Percentiles rank a stretch among this genome's conserved stretches.
These are phyloP conservation scores for Enteromius afrohamiltoni DNA, from an alignment of 2,797 vertebrate species.

Conservation along the genomic window DNA sequence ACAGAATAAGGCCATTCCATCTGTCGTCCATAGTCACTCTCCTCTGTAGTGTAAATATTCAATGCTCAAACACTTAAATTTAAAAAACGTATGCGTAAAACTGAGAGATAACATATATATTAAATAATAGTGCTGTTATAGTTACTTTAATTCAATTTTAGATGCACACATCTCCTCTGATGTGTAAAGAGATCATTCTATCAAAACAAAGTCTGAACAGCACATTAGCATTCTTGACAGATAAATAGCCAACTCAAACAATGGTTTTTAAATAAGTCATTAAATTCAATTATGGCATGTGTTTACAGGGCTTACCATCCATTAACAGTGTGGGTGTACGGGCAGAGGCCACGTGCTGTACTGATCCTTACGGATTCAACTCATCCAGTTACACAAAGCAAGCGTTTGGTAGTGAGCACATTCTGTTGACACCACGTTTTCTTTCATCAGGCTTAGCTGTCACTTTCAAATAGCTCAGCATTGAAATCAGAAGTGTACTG, in stretches of 20 bases:
- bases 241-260: slow-evolving; percentile 31
- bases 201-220: slow-evolving; percentile 35
- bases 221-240: not conserved
- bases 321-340: slow-evolving; percentile 47
- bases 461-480: not conserved
- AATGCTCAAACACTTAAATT: slow-evolving; percentile 31
- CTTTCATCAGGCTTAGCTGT: not conserved
- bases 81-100: not conserved
- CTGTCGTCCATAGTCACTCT: slow-evolving; percentile 46
- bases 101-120: not conserved
- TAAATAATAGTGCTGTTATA: not conserved
- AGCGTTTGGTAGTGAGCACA: not conserved
- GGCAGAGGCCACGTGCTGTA: slow-evolving; percentile 6
- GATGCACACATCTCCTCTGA: not conserved
- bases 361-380: slow-evolving; percentile 28
- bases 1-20: slow-evolving; percentile 53
- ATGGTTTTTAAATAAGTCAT: slow-evolving; percentile 35
- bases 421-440: slow-evolving; percentile 19
- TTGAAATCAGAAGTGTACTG: not conserved
- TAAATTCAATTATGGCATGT: slow-evolving; percentile 27
- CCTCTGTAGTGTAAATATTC: slow-evolving; percentile 46
- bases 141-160: not conserved
- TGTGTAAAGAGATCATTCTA: not conserved
- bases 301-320: slow-evolving; percentile 38
- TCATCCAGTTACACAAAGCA: slow-evolving; percentile 19